These are phyloP conservation scores for Drosophila limbata DNA, from an alignment of 2,888 invertebrate genomes.

Conservation along the genomic window DNA sequence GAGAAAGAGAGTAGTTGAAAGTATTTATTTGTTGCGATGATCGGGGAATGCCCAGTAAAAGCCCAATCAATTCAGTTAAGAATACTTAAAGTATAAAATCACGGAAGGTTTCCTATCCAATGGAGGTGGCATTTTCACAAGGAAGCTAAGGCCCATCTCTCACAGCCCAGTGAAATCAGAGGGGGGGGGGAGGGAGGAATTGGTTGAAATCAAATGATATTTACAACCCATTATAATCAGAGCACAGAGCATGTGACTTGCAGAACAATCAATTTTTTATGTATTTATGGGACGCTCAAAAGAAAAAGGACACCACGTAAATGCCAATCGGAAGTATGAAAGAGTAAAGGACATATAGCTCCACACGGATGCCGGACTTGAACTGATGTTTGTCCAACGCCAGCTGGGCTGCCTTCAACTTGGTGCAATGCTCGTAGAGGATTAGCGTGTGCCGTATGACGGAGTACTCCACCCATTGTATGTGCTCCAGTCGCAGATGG, in stretches of 20 bases:
- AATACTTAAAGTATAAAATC: too few species aligned
- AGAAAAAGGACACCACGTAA: conserved; percentile 39
- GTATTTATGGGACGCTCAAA: conserved; percentile 26
- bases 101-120: too few species aligned
- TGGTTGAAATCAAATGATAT: too few species aligned
- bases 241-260: not conserved
- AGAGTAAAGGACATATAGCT: conserved; percentile 29
- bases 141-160: too few species aligned
- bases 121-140: too few species aligned
- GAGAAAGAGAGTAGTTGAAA: conserved; percentile 35
- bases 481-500: conserved; percentile 28
- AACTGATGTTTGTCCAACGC: conserved; percentile 20
- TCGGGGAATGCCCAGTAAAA: too few species aligned
- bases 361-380: not conserved
- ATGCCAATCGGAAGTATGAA: conserved; percentile 18
- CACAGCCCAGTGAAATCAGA: too few species aligned
- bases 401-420: conserved; percentile 34
- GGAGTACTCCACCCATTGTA: conserved; percentile 53
- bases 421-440: conserved; percentile 46
- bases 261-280: conserved; percentile 16
- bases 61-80: too few species aligned
- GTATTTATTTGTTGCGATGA: conserved; percentile 11
- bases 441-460: conserved; percentile 42
- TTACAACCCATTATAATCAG: too few species aligned
- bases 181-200: too few species aligned